phyloP scores from a whole-genome alignment of 2,797 vertebrate genomes.

The Spinus olivaceus region DNA sequence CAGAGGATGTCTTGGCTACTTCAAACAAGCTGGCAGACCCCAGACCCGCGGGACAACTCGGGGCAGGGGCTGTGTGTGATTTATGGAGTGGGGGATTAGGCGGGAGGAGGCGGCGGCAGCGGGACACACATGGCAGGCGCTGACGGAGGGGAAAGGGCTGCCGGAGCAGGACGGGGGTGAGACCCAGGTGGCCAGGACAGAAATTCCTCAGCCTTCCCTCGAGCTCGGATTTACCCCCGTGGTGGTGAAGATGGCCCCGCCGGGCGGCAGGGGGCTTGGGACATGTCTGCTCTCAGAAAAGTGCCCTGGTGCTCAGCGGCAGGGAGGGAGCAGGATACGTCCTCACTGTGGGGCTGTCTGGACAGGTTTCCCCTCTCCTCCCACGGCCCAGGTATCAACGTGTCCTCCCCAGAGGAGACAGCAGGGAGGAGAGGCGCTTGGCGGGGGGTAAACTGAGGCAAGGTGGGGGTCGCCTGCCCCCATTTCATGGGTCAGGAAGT shows the following conservation, averaged over 20 bases:
- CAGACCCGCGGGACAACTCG: background rate
- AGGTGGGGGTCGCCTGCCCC: rapidly evolving
- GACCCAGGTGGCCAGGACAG: background rate
- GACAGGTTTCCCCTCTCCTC: background rate
- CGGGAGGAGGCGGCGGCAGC: background rate
- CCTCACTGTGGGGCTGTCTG: background rate
- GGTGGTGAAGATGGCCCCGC: background rate
- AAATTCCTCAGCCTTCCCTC: background rate
- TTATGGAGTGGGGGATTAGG: background rate
- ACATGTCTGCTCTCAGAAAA: background rate
- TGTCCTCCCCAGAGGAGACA: background rate
- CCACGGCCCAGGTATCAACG: background rate
- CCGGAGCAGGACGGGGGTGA: background rate
- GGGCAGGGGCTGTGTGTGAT: background rate
- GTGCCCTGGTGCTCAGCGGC: background rate
- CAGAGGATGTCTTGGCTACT: background rate
- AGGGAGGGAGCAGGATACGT: background rate
- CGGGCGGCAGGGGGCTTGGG: background rate
- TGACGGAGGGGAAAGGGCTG: constrained; percentile 14
- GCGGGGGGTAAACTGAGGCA: background rate
- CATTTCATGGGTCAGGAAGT: rapidly evolving
- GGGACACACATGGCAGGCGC: background rate
- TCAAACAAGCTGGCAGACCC: background rate
- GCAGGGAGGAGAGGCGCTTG: rapidly evolving
- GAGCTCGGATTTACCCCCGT: background rate